Conservation (phyloP, 1,140 invertebrate species). For the Psilanteris sp. region DNA sequence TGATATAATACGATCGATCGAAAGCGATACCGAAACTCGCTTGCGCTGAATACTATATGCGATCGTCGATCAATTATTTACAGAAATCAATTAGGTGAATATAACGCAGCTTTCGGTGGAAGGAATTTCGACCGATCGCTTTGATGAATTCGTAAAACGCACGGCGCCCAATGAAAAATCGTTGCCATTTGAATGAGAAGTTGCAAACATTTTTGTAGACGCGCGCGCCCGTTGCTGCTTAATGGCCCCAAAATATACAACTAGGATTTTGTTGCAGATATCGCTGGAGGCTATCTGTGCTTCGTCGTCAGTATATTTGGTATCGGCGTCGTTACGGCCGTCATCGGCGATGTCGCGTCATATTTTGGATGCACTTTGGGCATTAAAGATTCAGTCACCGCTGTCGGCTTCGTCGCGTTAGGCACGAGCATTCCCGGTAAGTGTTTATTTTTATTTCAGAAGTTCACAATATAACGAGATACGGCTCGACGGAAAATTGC, state of each 20-base stretch:
- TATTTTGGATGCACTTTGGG: conserved; percentile 99
- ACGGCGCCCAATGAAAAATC: neutral
- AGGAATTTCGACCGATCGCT: neutral
- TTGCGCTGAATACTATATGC: neutral
- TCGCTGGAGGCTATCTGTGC: conserved; percentile 94
- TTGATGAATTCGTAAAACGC: conserved; percentile 10
- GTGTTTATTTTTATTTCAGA: conserved; percentile 41
- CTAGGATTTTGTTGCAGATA: conserved; percentile 81
- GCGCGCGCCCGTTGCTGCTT: no score
- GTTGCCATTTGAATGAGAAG: conserved; percentile 1
- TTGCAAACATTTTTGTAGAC: neutral
- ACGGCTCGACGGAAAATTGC: no score
- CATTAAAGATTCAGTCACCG: conserved; percentile 96
- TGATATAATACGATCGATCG: no score
- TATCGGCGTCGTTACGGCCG: conserved; percentile 95
- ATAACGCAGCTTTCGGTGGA: neutral
- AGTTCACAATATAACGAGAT: no score
- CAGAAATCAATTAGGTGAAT: conserved; percentile 9
- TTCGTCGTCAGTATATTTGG: conserved; percentile 95
- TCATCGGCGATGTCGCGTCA: conserved; percentile 97
- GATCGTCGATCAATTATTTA: conserved; percentile 14
- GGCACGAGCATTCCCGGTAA: conserved; percentile 98
- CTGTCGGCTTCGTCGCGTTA: conserved; percentile 96
- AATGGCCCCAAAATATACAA: conserved; percentile 4
- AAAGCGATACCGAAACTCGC: no score